A percentile compares a stretch with the other conserved stretches of the same genome.
Conservation (phyloP, 1,140 invertebrate species). For the Macrostomum lignano region DNA sequence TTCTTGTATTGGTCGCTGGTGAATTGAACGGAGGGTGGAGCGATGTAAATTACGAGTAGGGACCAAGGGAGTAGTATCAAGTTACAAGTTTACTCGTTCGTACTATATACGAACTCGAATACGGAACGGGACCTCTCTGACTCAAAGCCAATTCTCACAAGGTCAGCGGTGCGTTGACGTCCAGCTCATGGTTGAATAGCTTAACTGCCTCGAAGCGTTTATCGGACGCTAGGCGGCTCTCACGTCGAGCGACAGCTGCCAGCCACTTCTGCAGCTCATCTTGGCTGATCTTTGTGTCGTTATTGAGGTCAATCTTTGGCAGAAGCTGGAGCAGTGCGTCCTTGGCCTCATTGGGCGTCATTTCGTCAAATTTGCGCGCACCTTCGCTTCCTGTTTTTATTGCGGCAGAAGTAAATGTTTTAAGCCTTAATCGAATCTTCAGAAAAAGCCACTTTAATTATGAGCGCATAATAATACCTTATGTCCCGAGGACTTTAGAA, state of each 20-base stretch:
- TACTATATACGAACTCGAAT: not conserved
- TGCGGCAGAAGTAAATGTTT: no score
- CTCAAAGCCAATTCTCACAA: not conserved
- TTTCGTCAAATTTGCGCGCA: conserved; percentile 70
- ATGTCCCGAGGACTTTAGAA: no score
- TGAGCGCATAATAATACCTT: no score
- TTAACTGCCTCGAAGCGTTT: not conserved
- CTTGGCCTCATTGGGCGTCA: conserved; percentile 74
- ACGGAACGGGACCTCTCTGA: not conserved
- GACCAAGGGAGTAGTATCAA: conserved; percentile 17
- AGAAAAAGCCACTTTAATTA: no score
- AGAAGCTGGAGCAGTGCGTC: conserved; percentile 61
- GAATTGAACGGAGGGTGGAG: no score
- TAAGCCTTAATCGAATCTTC: no score
- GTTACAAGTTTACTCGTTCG: conserved; percentile 11
- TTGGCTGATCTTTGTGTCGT: conserved; percentile 51
- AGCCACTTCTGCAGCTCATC: conserved; percentile 78
- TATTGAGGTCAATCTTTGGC: conserved; percentile 64
- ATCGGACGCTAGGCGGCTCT: not conserved
- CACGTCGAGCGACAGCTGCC: not conserved
- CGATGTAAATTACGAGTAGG: conserved; percentile 36
- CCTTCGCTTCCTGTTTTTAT: no score
- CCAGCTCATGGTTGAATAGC: not conserved
- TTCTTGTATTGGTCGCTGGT: conserved; percentile 4
- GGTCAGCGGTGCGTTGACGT: not conserved